A percentile compares a stretch with the other conserved stretches of the same genome.
These are phyloP conservation scores for Hoplodrina blanda DNA, from an alignment of 2,888 invertebrate genomes.

Conservation along the genomic window DNA sequence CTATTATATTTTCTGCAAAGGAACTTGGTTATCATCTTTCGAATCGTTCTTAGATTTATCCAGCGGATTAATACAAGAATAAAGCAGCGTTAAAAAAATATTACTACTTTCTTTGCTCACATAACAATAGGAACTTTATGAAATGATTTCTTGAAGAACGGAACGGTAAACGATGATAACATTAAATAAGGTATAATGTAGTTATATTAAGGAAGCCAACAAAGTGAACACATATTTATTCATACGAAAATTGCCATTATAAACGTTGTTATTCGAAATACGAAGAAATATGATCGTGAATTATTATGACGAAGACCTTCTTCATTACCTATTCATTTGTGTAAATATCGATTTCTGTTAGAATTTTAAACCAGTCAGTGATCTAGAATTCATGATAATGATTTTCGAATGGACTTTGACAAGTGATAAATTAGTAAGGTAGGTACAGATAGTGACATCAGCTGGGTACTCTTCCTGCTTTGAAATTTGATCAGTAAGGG, in stretches of 20 bases:
- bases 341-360: neutral
- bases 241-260: slow-evolving; percentile 5
- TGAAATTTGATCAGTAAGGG: no score
- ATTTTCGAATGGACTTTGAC: neutral
- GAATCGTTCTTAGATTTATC: no score
- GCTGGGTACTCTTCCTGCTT: neutral
- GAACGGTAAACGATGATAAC: neutral
- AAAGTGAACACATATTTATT: slow-evolving; percentile 23
- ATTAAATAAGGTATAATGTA: slow-evolving; percentile 10
- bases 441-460: no score
- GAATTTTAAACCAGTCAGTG: neutral
- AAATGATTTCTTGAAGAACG: slow-evolving; percentile 19
- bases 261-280: neutral
- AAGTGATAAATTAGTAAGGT: slow-evolving; percentile 1
- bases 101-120: slow-evolving; percentile 36
- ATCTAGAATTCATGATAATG: slow-evolving; percentile 5
- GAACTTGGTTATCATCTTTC: no score
- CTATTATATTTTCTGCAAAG: no score
- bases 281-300: slow-evolving; percentile 4
- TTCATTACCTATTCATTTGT: slow-evolving; percentile 1
- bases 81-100: slow-evolving; percentile 4
- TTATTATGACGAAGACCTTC: slow-evolving; percentile 3
- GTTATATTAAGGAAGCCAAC: slow-evolving; percentile 1
- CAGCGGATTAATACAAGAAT: neutral
- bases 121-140: slow-evolving; percentile 15